A percentile compares a stretch with the other conserved stretches of the same genome.
Evolutionary conservation across 2,888 invertebrate genomes (phyloP).

Genomic region (Polia nebulosa): DNA sequence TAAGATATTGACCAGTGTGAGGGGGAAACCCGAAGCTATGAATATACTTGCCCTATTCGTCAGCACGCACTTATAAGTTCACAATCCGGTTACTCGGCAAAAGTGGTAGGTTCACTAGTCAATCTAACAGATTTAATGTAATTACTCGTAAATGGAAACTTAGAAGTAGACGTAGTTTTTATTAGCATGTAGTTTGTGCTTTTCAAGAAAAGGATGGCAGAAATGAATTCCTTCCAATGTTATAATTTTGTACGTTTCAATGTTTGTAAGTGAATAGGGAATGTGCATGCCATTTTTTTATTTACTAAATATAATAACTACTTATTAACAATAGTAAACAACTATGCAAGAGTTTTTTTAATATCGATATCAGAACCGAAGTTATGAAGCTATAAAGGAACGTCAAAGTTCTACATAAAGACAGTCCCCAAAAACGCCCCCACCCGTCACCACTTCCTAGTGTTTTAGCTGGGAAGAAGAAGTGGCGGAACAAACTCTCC

Average conservation of each 20-base stretch:
- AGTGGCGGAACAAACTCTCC: too few relatives aligned
- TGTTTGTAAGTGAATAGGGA: background rate
- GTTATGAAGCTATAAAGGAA: too few relatives aligned
- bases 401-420: too few relatives aligned
- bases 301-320: too few relatives aligned
- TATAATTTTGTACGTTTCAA: background rate
- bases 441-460: too few relatives aligned
- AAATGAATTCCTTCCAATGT: background rate
- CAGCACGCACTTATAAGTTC: background rate
- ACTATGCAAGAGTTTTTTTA: too few relatives aligned
- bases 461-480: too few relatives aligned
- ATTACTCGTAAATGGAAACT: conserved; percentile 32
- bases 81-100: conserved; percentile 15
- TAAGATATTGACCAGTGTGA: conserved; percentile 4
- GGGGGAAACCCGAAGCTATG: conserved; percentile 27
- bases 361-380: too few relatives aligned
- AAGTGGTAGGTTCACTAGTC: conserved; percentile 7
- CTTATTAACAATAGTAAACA: too few relatives aligned
- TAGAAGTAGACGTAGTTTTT: background rate
- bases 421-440: too few relatives aligned
- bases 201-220: background rate
- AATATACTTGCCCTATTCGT: background rate
- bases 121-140: conserved; percentile 3
- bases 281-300: too few relatives aligned
- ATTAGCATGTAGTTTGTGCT: too few relatives aligned